phyloP scores from a whole-genome alignment of 2,888 invertebrate species.

The Lacanobia oleracea region DNA sequence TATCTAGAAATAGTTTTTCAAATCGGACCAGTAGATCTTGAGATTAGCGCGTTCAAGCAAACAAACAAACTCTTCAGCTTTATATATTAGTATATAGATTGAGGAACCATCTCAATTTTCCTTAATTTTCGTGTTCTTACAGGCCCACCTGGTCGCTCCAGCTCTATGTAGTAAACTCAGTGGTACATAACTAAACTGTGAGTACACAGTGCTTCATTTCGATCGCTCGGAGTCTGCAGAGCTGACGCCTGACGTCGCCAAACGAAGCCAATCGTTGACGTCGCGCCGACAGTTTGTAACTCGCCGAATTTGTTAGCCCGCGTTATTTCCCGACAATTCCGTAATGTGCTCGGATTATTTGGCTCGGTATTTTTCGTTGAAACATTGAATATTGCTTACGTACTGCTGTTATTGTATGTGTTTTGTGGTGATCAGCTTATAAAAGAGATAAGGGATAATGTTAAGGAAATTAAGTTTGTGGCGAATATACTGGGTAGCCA shows the following conservation, averaged over 20 bases:
- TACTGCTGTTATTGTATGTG: background rate
- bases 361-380: constrained; percentile 33
- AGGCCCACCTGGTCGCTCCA: background rate
- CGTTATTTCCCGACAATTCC: constrained; percentile 44
- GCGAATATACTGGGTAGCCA: no score
- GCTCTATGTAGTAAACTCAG: constrained; percentile 2
- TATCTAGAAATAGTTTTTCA: no score
- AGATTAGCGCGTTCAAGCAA: no score
- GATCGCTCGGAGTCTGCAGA: constrained; percentile 52
- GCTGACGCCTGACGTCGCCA: constrained; percentile 74
- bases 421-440: background rate
- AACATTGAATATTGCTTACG: constrained; percentile 32
- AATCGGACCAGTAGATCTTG: no score
- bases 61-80: no score
- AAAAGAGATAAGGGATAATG: background rate
- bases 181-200: constrained; percentile 23
- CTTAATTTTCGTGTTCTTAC: background rate
- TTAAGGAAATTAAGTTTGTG: background rate
- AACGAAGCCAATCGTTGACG: constrained; percentile 79
- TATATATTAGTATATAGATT: no score
- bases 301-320: constrained; percentile 53
- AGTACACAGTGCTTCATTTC: constrained; percentile 46
- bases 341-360: constrained; percentile 37
- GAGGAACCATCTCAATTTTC: background rate
- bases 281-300: constrained; percentile 56